phyloP scores from a whole-genome alignment of 2,797 vertebrate species.

The Sebastes hubbsi region DNA sequence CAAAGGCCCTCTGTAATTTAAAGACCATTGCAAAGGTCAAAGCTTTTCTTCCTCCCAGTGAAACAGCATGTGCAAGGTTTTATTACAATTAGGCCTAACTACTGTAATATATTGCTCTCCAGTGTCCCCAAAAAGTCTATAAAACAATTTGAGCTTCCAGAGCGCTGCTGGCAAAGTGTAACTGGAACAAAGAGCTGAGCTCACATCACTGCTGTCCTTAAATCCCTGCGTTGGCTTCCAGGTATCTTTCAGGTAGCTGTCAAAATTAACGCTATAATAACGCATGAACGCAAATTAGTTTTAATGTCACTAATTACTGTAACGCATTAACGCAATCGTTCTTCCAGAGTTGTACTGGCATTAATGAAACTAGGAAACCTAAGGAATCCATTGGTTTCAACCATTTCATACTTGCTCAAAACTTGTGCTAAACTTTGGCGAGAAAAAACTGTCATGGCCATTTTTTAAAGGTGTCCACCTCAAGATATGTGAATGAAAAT shows the following conservation, averaged over 20 bases:
- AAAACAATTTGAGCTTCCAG: slow-evolving; percentile 4
- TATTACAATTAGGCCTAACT: slow-evolving; percentile 24
- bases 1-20: background rate
- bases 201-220: background rate
- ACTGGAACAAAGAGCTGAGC: background rate
- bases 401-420: too few relatives aligned
- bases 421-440: too few relatives aligned
- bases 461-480: too few relatives aligned
- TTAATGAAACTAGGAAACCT: too few relatives aligned
- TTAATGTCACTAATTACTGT: too few relatives aligned
- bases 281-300: too few relatives aligned
- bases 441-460: too few relatives aligned
- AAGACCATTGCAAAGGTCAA: background rate
- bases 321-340: too few relatives aligned
- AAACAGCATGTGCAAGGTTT: background rate
- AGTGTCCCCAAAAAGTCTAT: background rate
- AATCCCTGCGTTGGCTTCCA: background rate
- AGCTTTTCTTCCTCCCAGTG: background rate
- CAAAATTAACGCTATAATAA: too few relatives aligned
- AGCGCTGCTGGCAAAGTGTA: slow-evolving; percentile 9
- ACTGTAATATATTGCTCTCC: background rate
- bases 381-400: too few relatives aligned
- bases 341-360: too few relatives aligned
- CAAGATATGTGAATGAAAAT: too few relatives aligned
- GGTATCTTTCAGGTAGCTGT: background rate